phyloP scores from a whole-genome alignment of 2,888 invertebrate species.

The Ophonus ardosiacus region DNA sequence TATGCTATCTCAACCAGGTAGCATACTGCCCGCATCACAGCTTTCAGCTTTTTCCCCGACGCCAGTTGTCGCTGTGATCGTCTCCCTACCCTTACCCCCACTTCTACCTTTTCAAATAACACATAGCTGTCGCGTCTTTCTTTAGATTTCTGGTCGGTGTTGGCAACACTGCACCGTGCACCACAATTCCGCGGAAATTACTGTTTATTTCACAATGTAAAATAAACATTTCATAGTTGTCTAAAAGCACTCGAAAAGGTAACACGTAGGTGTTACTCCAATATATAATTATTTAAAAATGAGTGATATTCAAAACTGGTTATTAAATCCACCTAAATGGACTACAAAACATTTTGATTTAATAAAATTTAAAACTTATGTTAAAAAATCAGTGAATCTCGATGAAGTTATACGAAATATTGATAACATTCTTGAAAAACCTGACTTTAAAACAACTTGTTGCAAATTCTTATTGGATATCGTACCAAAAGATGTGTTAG shows the following conservation, averaged over 20 bases:
- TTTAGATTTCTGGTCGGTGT: no score
- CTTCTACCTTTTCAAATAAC: no score
- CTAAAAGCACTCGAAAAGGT: neutral
- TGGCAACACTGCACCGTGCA: no score
- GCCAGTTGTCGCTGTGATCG: no score
- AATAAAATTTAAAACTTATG: neutral
- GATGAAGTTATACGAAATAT: slow-evolving; percentile 72
- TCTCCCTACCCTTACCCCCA: no score
- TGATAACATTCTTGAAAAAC: slow-evolving; percentile 73
- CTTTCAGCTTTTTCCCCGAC: no score
- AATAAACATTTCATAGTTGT: slow-evolving; percentile 2
- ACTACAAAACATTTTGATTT: slow-evolving; percentile 16
- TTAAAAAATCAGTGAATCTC: slow-evolving; percentile 51
- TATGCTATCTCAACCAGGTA: no score
- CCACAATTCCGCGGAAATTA: no score
- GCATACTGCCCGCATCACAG: no score
- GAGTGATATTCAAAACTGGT: slow-evolving; percentile 49
- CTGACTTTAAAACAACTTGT: slow-evolving; percentile 73
- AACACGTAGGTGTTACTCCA: neutral
- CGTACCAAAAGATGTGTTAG: slow-evolving; percentile 67
- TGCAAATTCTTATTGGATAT: slow-evolving; percentile 69
- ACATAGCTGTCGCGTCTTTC: no score
- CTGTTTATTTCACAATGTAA: neutral
- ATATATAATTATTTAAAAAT: neutral
- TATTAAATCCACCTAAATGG: slow-evolving; percentile 56